Base-by-base conservation (phyloP, 1,140 invertebrate genomes). In the Microvelia longipes region DNA sequence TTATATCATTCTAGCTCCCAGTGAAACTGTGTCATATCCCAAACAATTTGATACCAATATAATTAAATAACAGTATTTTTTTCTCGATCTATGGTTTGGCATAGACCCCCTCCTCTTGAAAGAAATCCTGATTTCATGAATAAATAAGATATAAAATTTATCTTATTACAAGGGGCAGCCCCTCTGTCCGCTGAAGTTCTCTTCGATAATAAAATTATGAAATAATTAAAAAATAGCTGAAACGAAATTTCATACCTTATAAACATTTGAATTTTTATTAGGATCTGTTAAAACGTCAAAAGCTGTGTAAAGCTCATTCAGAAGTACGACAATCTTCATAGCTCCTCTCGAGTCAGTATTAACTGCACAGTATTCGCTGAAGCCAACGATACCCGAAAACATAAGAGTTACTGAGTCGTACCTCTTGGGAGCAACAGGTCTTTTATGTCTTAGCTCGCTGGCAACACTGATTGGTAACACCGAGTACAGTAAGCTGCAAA, bases 381-480 rank as follows among this genome's bases (percentile, higher is more conserved):
- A 97, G 30, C 93, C 93, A 35, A 96, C 94, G 73, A 97, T 94
- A 28, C 94, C 94, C 27, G 92, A 94, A 82, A 97, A 97, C 66
- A 97, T 84, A 1, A 98, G 83, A 0, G 94, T 97, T 1, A 96
- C 94, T 61, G 86, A 86, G 76, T 93, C 91, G 77, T 92, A 96
- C 67, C 89, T 85, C 77, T 86, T 90, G 11, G 93, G 92, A 2
- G 90, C 88, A 1, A 96, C 90, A 19, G 93, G 92, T 71, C 93
- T 84, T 69, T 91, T 86, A 78, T 97, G 93, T 72, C 94, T 86
- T 61, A 98, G 82, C 77, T 97, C 94, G 74, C 89, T 96, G 1
- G 95, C 95, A 28, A 97, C 94, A 65, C 90, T 91, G 72, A 93
- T 89, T 25, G 95, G 95, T 67, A 98, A 81, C 25, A 97, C 93